Conservation (phyloP, 2,113 vertebrate genomes). For the Alexandromys fortis region DNA sequence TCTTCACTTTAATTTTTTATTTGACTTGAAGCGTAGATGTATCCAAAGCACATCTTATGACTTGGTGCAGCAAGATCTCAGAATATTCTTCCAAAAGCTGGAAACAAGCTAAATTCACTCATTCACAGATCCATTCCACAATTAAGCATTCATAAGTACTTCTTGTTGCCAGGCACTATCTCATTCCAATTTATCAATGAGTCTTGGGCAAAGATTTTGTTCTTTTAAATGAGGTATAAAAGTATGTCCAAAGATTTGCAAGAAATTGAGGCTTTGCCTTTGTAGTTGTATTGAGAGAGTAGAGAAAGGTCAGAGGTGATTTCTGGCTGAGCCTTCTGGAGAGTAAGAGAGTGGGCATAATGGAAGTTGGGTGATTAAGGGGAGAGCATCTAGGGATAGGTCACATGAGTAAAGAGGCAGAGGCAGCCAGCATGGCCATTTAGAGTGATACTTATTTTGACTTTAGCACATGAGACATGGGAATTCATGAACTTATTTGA, state of each 20-base stretch:
- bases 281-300: neutral
- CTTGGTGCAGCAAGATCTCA: neutral
- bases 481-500: neutral
- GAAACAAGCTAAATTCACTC: slow-evolving; percentile 16
- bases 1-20: slow-evolving; percentile 35
- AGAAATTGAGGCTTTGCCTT: neutral
- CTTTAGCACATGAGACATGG: neutral
- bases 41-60: neutral
- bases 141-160: slow-evolving; percentile 39
- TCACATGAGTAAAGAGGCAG: neutral
- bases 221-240: slow-evolving; percentile 6
- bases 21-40: slow-evolving; percentile 46
- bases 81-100: neutral
- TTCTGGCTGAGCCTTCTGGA: neutral
- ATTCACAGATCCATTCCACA: slow-evolving; percentile 33
- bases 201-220: neutral
- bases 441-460: neutral
- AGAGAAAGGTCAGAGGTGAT: neutral
- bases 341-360: neutral
- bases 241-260: neutral
- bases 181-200: slow-evolving; percentile 27
- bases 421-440: fast-evolving
- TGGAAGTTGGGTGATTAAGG: neutral
- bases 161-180: neutral
- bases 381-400: neutral